These are phyloP conservation scores for Sialia sialis DNA, from an alignment of 2,113 vertebrate genomes.

Conservation along the genomic window DNA sequence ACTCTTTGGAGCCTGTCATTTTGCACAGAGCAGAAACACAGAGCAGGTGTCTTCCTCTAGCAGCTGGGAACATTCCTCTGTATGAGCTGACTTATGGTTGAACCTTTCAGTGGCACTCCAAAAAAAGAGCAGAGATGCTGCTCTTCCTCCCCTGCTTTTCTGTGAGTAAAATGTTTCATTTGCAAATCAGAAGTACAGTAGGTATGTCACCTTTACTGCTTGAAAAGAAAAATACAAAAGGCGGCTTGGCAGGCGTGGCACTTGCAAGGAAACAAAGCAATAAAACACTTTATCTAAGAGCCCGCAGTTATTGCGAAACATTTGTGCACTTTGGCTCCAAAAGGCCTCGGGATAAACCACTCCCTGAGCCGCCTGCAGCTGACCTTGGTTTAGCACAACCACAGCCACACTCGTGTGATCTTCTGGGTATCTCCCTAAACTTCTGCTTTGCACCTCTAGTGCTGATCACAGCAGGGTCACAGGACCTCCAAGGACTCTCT, in stretches of 20 bases:
- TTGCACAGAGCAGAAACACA: neutral
- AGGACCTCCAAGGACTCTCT: neutral
- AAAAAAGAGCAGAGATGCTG: fast-evolving
- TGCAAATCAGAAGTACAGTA: neutral
- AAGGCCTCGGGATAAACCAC: neutral
- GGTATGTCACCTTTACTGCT: neutral
- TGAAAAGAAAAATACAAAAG: neutral
- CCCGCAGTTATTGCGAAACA: neutral
- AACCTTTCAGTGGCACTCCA: neutral
- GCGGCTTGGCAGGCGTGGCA: neutral
- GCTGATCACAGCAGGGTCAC: neutral
- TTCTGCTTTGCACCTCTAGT: neutral
- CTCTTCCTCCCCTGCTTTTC: neutral
- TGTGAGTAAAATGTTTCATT: neutral
- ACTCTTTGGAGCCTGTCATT: neutral
- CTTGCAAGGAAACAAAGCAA: neutral
- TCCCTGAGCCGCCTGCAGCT: neutral
- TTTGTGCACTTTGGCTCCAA: neutral
- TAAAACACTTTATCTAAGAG: neutral
- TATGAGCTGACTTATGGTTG: neutral
- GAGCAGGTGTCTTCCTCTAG: neutral
- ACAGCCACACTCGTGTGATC: neutral
- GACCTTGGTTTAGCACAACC: neutral
- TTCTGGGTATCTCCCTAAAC: neutral
- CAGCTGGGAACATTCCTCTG: neutral